Conservation (phyloP, 1,140 invertebrate species). For the Aethina tumida region DNA sequence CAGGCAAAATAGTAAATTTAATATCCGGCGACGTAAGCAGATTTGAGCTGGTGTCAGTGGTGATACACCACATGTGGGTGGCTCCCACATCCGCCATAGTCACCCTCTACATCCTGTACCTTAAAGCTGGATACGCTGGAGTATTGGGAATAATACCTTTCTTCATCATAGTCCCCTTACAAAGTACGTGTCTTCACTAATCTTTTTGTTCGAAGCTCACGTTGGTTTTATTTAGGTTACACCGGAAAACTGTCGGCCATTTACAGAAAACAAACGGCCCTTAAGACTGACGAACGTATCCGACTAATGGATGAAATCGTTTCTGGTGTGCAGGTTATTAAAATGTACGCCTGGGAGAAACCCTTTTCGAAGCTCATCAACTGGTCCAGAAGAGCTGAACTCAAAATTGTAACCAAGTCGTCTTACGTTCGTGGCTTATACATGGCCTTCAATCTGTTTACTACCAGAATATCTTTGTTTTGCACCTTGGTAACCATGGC, state of each 20-base stretch:
- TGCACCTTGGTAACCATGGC: conserved; percentile 50
- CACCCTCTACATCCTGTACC: conserved; percentile 51
- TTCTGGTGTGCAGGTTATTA: conserved; percentile 60
- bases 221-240: conserved; percentile 39
- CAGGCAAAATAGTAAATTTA: conserved; percentile 75
- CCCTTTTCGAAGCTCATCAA: conserved; percentile 53
- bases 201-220: conserved; percentile 1
- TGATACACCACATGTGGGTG: conserved; percentile 50
- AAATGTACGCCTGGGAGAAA: conserved; percentile 72
- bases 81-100: conserved; percentile 54
- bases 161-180: conserved; percentile 59
- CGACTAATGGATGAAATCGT: conserved; percentile 71
- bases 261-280: conserved; percentile 49
- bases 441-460: conserved; percentile 60
- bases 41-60: conserved; percentile 47
- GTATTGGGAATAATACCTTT: conserved; percentile 58
- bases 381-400: conserved; percentile 46
- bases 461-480: conserved; percentile 55
- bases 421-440: conserved; percentile 61
- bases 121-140: conserved; percentile 50
- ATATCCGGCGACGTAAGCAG: conserved; percentile 67
- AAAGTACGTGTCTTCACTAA: conserved; percentile 39
- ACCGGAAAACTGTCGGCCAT: conserved; percentile 55
- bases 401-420: conserved; percentile 48
- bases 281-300: conserved; percentile 62